Evolutionary conservation across 2,797 vertebrate species (phyloP), one percentile per base, ranked within the genome.

Genomic region (Eleutherodactylus coqui): DNA sequence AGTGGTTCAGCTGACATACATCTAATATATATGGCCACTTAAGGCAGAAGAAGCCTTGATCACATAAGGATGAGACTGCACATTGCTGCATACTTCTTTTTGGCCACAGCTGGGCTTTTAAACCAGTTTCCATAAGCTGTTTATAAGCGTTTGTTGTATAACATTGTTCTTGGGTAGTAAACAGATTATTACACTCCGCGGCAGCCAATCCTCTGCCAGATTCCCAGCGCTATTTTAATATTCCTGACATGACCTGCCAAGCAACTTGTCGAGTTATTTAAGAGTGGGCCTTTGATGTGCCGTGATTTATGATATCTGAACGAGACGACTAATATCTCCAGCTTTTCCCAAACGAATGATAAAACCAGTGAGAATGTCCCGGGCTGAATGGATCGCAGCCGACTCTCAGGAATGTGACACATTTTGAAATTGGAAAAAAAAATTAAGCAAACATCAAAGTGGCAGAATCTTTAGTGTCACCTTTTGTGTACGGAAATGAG

Each of bases 191-290:
- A 73, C 45, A 47, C 80, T 78, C 78, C 4, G 41, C 27, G 24
- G 80, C 69, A 24, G 75, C 75, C 85, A 21, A 36, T 62, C 47
- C 51, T 32, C 51, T 60, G 84, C 67, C 84, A 75, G 38, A 79
- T 87, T 87, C 85, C 85, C 85, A 78, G 62, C 53, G 70, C 80
- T 72, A 5, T 58, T 72, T 83, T 87, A 83, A 83, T 78, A 72
- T 49, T 83, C 75, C 69, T 78, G 62, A 86, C 19, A 72, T 78
- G 34, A 70, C 36, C 67, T 78, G 72, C 85, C 80, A 83, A 78
- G 82, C 73, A 58, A 78, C 62, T 78, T 78, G 79, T 83, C 53
- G 38, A 43, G 73, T 72, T 83, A 83, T 83, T 87, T 83, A 32
- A 53, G 27, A 32, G 60, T 5, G 80, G 41, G 49, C 4, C 85